A percentile compares a stretch with the other conserved stretches of the same genome.
Evolutionary conservation across 1,140 invertebrate genomes (phyloP).

Genomic region (Drosophila repletoides): DNA sequence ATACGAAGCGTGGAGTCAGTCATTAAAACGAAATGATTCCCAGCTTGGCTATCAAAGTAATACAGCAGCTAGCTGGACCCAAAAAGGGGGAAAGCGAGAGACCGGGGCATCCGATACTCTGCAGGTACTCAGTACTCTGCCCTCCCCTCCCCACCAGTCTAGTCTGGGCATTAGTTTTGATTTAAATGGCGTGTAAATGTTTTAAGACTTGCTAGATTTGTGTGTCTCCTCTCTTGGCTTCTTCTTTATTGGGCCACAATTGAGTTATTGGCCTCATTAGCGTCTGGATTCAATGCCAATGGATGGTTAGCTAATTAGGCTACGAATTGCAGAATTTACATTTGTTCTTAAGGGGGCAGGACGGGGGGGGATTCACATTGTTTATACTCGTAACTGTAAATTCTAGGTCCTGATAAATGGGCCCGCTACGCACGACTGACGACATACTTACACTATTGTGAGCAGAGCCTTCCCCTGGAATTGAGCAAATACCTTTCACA

Average conservation of each 20-base stretch:
- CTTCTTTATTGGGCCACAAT: constrained; percentile 52
- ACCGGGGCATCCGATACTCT: background rate
- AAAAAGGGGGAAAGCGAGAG: background rate
- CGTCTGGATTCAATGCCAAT: constrained; percentile 9
- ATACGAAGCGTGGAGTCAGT: constrained; percentile 56
- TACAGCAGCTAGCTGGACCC: constrained; percentile 7
- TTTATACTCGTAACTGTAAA: background rate
- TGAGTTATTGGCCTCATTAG: constrained; percentile 71
- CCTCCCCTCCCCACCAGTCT: no score
- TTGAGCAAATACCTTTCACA: no score
- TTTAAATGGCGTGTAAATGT: constrained; percentile 76
- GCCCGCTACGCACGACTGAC: constrained; percentile 19
- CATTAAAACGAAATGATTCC: constrained; percentile 72
- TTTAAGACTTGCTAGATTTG: constrained; percentile 57
- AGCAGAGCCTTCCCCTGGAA: no score
- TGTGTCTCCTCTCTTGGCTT: constrained; percentile 19
- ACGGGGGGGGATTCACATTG: background rate
- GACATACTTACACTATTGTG: constrained; percentile 3
- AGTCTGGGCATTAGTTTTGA: constrained; percentile 61
- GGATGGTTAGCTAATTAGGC: constrained; percentile 20
- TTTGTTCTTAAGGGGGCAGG: no score
- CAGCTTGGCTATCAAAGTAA: constrained; percentile 36
- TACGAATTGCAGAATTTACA: no score
- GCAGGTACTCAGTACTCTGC: constrained; percentile 27
- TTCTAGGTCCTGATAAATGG: constrained; percentile 26